Conservation (phyloP, 2,888 invertebrate species). For the Agonopterix arenella region DNA sequence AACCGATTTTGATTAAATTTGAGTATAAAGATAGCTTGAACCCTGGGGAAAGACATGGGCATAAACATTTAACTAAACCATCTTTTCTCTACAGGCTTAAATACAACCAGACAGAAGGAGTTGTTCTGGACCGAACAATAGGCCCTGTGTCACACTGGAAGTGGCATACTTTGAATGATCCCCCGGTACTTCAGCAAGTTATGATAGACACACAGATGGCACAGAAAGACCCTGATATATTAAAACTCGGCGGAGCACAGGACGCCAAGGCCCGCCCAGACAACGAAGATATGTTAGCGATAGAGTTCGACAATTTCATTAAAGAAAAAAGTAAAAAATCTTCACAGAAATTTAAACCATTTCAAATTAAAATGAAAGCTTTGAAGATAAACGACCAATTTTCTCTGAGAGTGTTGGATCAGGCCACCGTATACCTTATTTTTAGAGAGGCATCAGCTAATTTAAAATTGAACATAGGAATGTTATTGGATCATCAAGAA, state of each 20-base stretch:
- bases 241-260: constrained; percentile 34
- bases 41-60: too few species aligned
- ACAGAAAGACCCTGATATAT: constrained; percentile 53
- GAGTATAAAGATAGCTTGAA: too few species aligned
- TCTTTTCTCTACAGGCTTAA: constrained; percentile 40
- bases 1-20: too few species aligned
- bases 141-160: constrained; percentile 66
- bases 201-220: constrained; percentile 64
- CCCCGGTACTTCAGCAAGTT: constrained; percentile 62
- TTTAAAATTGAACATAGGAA: constrained; percentile 62
- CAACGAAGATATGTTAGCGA: constrained; percentile 63
- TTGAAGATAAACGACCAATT: constrained; percentile 65
- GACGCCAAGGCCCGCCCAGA: constrained; percentile 22
- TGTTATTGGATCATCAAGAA: constrained; percentile 70
- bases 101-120: constrained; percentile 70
- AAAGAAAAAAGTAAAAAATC: constrained; percentile 62
- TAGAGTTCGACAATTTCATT: constrained; percentile 62
- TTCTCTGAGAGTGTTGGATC: constrained; percentile 57
- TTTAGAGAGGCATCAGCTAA: constrained; percentile 57
- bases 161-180: constrained; percentile 64
- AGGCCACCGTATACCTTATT: constrained; percentile 54
- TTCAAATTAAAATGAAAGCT: constrained; percentile 67
- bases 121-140: constrained; percentile 50
- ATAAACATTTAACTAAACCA: too few species aligned
- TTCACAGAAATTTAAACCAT: constrained; percentile 55